These are phyloP conservation scores for Schizotus pectinicornis DNA, from an alignment of 2,888 invertebrate genomes.

Conservation along the genomic window DNA sequence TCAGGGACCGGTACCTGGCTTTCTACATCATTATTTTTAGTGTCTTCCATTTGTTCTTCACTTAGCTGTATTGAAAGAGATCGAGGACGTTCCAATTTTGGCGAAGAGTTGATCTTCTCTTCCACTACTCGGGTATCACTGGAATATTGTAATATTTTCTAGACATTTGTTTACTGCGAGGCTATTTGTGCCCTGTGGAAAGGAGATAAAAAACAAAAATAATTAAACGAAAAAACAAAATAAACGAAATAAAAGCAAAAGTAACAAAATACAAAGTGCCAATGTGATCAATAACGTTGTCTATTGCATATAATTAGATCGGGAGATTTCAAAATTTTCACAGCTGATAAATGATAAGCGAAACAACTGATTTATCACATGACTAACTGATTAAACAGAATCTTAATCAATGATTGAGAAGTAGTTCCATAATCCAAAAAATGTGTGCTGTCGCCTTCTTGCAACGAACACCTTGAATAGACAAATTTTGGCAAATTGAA, in stretches of 20 bases:
- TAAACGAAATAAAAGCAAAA: constrained; percentile 37
- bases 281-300: no score
- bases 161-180: constrained; percentile 47
- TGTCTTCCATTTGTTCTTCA: constrained; percentile 52
- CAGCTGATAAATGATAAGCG: no score
- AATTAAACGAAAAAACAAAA: constrained; percentile 35
- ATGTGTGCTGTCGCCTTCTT: no score
- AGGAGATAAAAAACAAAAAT: constrained; percentile 43
- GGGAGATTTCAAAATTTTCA: no score
- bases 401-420: no score
- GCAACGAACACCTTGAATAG: not conserved
- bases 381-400: no score
- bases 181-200: constrained; percentile 54
- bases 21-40: constrained; percentile 34
- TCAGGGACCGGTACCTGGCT: constrained; percentile 34
- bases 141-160: constrained; percentile 47
- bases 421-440: no score
- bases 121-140: constrained; percentile 44
- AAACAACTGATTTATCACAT: no score
- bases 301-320: no score
- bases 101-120: constrained; percentile 33
- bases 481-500: constrained; percentile 29
- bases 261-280: constrained; percentile 18
- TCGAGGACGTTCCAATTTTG: constrained; percentile 59
- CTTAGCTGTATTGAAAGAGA: constrained; percentile 62